Base-by-base conservation (phyloP, 1,140 invertebrate species). In the Lepidotrigona ventralis region DNA sequence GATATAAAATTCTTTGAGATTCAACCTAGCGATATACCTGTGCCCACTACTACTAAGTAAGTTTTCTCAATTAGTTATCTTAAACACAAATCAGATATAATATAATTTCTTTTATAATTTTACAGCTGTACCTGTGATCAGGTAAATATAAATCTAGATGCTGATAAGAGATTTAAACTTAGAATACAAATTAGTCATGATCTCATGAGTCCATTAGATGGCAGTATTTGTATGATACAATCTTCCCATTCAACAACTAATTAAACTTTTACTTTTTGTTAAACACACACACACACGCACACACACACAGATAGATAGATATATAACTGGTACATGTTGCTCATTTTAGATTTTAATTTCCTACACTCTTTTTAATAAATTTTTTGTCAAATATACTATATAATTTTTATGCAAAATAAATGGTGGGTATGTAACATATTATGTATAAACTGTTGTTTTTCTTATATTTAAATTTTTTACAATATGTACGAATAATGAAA, bases 1-100 rank as follows among this genome's bases (percentile, higher is more conserved):
- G 90, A 91, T 56, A 90, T 94, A 29, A 89, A 79, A 46, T 94
- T 94, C 72, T 91, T 81, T 83, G 90, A 90, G 58, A 92, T 93
- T 74, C 79, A 86, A 29, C 88, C 90, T 5, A 75, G 78, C 4
- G 89, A 93, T 75, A 93, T 94, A 76, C 90, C 91, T 46, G 46
- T 83, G 76, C 85, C 85, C 15, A 9, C 78, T 1, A 9, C 78
- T 1, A 87, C 78, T 1, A 88, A 91, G 93, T 94, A 90, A 92
- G 89, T 85, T 74, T 76, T 81, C 17, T 19, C 81, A 39, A n/a
- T 26, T n/a, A 85, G 29, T n/a, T 63, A 33, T 23, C 23, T 11
- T 26, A 63, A 26, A 63, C 14, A 74, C 14, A 74, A 69, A 71
- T 39, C 9, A 17, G 26, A 19, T 64, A 46, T 64, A 46, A 76